A percentile compares a stretch with the other conserved stretches of the same genome.
Conservation (phyloP, 2,113 vertebrate genomes). For the Cariama cristata region DNA sequence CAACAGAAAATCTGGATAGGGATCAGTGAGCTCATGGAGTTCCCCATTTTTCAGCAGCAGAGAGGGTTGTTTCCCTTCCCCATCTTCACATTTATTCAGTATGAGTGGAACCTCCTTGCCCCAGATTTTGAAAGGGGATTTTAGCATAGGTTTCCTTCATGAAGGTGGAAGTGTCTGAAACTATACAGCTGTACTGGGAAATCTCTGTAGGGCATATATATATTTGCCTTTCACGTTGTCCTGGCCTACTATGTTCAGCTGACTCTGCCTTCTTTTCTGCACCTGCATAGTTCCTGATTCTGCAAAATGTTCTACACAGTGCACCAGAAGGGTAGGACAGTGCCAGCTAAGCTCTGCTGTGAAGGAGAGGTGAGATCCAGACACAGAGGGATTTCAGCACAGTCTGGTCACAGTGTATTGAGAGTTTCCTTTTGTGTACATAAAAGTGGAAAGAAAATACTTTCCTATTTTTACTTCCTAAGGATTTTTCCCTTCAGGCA, state of each 20-base stretch:
- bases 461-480: background rate
- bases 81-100: background rate
- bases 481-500: conserved; percentile 9
- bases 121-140: background rate
- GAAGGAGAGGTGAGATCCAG: conserved; percentile 23
- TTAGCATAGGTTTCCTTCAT: background rate
- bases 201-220: background rate
- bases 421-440: background rate
- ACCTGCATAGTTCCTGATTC: conserved; percentile 21
- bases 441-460: conserved; percentile 5
- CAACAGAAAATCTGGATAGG: background rate
- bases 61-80: background rate
- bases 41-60: background rate
- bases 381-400: background rate
- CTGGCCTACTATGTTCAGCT: background rate
- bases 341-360: conserved; percentile 14
- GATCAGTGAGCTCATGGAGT: background rate
- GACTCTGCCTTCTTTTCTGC: background rate
- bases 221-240: background rate
- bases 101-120: background rate
- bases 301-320: background rate
- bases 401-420: conserved; percentile 8
- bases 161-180: background rate
- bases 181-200: background rate
- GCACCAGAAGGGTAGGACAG: background rate